Evolutionary conservation across 2,888 invertebrate genomes (phyloP).

Genomic region (Sarcophaga subvicina): DNA sequence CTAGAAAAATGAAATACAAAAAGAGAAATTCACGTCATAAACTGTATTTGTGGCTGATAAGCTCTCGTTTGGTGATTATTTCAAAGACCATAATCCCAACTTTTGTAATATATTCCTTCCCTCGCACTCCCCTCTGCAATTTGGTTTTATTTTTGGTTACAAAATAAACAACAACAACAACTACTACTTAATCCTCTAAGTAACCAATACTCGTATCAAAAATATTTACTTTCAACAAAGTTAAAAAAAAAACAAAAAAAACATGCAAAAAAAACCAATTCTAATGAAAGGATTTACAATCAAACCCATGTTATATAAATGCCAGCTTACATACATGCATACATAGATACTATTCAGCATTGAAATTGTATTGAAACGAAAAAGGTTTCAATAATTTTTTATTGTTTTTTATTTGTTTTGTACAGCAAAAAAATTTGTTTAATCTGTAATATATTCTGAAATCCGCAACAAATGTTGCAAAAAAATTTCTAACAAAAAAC

Average conservation of each 20-base stretch:
- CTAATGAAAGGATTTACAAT: conserved; percentile 41
- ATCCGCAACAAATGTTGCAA: neutral
- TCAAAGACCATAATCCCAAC: conserved; percentile 12
- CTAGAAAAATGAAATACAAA: too few relatives aligned
- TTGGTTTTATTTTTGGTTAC: neutral
- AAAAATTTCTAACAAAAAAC: conserved; percentile 1
- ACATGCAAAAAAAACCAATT: neutral
- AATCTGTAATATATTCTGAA: conserved; percentile 41
- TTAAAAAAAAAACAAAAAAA: neutral
- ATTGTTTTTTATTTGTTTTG: conserved; percentile 1
- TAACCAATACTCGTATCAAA: conserved; percentile 33
- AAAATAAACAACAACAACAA: neutral
- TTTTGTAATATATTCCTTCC: neutral
- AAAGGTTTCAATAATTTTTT: neutral
- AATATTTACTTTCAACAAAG: conserved; percentile 8
- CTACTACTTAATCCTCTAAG: conserved; percentile 47
- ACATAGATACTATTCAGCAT: neutral
- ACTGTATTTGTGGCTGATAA: conserved; percentile 16
- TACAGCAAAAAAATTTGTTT: conserved; percentile 27
- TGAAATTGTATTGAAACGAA: neutral
- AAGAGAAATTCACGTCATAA: neutral
- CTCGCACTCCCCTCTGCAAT: neutral
- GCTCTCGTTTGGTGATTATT: neutral
- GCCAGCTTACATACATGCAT: neutral
- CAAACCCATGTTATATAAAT: neutral